Base-by-base conservation (phyloP, 2,888 invertebrate species). In the Phyllotreta cruciferae region DNA sequence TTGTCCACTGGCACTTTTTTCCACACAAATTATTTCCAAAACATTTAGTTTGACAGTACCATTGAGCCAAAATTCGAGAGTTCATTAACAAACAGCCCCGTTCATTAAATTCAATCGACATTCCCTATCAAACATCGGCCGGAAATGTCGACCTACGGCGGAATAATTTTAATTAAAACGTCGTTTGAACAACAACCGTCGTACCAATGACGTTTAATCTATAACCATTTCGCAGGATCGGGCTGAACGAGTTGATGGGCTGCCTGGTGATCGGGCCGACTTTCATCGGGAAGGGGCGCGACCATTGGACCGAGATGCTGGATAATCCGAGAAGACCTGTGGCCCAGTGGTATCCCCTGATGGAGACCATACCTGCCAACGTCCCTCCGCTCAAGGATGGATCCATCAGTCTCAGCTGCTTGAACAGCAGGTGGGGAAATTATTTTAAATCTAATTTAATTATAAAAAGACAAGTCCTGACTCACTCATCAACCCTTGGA, bases 271-370 rank as follows among this genome's bases (percentile, higher is more conserved):
- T 93, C 60, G 93, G 93, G 0, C 88, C 90, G 0, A 86, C 86
- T 62, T 87, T 89, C 74, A 88, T 90, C 60, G 93, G 92, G 3
- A 85, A 89, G 37, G 92, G 92, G 0, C 86, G 90, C 49, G 92
- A 93, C 77, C 93, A 93, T 75, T 93, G 93, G 93, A 84, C 89
- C 62, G 91, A 92, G 81, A 90, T 93, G 93, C 77, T 93, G 77
- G 92, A 92, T 79, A 92, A 89, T 80, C 90, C 92, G 6, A 83
- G 93, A 65, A 90, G 90, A 79, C 93, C 92, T 0, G 90, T 93
- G 6, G 91, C 93, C 0, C 93, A 93, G 77, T 93, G 93, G 93
- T 92, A 93, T 77, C 86, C 90, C 0, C 82, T 93, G 56, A 85
- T 87, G 77, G 92, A 92, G 81, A 87, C 88, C 55, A 84, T 88